Base-by-base conservation (phyloP, 2,113 vertebrate species). In the Leptobrachium leishanense region DNA sequence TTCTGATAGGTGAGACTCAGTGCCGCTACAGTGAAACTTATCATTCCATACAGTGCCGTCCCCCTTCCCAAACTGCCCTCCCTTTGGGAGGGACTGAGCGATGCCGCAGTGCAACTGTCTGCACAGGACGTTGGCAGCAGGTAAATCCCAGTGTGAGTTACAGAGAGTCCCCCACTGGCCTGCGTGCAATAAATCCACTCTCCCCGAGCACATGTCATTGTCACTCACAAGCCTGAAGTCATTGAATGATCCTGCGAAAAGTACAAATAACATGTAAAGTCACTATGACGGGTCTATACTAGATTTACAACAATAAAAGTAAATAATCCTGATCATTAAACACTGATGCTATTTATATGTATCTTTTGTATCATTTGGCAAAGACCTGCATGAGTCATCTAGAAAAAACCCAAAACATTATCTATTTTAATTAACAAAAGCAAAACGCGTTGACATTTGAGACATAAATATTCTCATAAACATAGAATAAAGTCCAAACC, bases 101-200 rank as follows among this genome's bases (percentile, higher is more conserved):
- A 40, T 53, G 5, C 80, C 80, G 43, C 80, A 82, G 39, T 54
- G 15, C 13, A 82, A 44, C 15, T 75, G 72, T 63, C 74, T 62
- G 39, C 80, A 82, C 39, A 76, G 53, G 7, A 82, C 80, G 11
- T 82, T 62, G 12, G 80, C 80, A 41, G 67, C 80, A 7, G 20
- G 7, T 42, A 71, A 42, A 44, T 71, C 68, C 74, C 73, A 82
- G 74, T 54, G 31, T 10, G 42, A 15, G 2, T 9, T 43, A 12
- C 80, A 82, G 43, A 76, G 10, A 1, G 73, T 46, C 9, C 43
- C 67, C 80, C 80, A 82, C 39, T 41, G 20, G 4, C 43, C 65
- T 10, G 9, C 42, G 12, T 15, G 13, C 9, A 68, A 6, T 43
- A 72, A 50, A 57, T 82, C 80, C 40, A 82, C 80, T 65, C 74